A percentile compares a stretch with the other conserved stretches of the same genome.
Evolutionary conservation across 1,140 invertebrate species (phyloP).

Genomic region (Drosophila triauraria): DNA sequence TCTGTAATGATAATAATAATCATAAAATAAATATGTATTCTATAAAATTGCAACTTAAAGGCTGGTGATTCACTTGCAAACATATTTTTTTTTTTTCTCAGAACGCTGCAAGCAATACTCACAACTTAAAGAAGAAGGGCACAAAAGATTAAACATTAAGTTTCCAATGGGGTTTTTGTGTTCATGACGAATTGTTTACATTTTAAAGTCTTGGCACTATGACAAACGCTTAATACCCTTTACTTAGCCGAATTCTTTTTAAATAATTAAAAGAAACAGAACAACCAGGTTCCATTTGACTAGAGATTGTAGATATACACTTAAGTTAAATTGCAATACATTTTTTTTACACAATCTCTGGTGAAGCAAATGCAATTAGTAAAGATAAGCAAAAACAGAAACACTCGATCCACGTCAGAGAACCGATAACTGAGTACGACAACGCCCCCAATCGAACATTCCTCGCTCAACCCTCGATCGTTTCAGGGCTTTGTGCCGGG

Average conservation of each 20-base stretch:
- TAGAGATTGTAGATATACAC: neutral
- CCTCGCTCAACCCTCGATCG: slow-evolving; percentile 9
- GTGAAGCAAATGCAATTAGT: neutral
- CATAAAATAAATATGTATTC: neutral
- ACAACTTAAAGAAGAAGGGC: too few relatives aligned
- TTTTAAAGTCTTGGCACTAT: too few relatives aligned
- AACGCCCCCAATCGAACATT: slow-evolving; percentile 27
- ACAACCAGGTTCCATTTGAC: neutral
- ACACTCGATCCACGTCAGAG: neutral
- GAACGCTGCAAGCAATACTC: neutral
- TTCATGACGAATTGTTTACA: neutral
- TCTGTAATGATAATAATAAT: neutral
- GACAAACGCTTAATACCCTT: too few relatives aligned
- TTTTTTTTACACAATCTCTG: neutral
- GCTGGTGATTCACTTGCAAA: neutral
- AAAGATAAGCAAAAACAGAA: slow-evolving; percentile 3
- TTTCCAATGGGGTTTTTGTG: neutral
- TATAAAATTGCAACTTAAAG: too few relatives aligned
- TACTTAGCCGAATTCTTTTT: too few relatives aligned
- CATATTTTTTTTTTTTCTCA: neutral
- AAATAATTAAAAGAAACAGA: neutral
- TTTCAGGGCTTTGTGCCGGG: slow-evolving; percentile 68
- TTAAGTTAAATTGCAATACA: neutral
- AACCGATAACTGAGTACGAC: neutral
- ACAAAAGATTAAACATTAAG: neutral